Base-by-base conservation (phyloP, 2,113 vertebrate species). In the Tringa solitaria region DNA sequence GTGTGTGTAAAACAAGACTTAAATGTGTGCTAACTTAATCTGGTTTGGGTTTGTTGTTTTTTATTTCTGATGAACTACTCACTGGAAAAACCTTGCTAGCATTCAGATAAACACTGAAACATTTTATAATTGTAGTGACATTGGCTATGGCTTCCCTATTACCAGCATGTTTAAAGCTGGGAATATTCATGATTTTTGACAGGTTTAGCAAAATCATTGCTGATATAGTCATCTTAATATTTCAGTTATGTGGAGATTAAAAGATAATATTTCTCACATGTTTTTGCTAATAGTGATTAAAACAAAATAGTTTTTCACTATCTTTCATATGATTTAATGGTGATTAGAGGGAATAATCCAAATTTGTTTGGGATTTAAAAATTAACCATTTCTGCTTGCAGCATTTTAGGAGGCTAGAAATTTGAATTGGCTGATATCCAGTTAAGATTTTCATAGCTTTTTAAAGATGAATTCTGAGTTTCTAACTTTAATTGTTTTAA, bases 301-400 rank as follows among this genome's bases (percentile, higher is more conserved):
- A 82, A 45, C 46, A 74, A 73, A 93, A 43, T 37, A 51, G 27
- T 33, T 93, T 88, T 65, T 78, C 13, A 22, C 80, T 88, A 48
- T 92, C 35, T 96, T 74, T 86, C 41, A 43, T 46, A 5, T 21
- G 51, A 67, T 59, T 89, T 84, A 74, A 35, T 43, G 59, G 61
- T 9, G 39, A 87, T 93, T 93, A 95, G 87, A 83, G 45, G 22
- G 48, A 85, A 61, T 90, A 94, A 96, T 85, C 85, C 82, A 64
- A 5, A 39, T 64, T 87, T 63, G 11, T 53, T 56, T 4, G 30
- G 27, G 45, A 93, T 94, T 80, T 77, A 51, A 77, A 76, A 81
- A 74, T 57, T 30, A 81, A 35, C 53, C 3, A 27, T 16, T 77
- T 84, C 18, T 87, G 15, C 70, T 54, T 68, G 48, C 53, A n/a